Base-by-base conservation (phyloP, 1,140 invertebrate species). In the roundworm (Caenorhabditis elegans) region DNA sequence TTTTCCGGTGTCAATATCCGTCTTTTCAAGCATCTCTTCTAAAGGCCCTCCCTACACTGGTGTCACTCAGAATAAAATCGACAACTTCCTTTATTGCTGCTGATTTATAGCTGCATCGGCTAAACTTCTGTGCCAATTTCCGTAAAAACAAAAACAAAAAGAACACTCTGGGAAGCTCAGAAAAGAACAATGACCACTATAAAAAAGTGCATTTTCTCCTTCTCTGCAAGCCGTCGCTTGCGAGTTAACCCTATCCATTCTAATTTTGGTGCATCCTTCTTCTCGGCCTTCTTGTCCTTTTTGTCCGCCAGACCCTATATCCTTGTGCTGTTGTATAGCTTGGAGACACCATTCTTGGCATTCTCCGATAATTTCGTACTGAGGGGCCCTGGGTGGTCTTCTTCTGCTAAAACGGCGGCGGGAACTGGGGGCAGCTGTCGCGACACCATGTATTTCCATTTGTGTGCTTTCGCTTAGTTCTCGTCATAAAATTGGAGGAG, bases 161-260 rank as follows among this genome's bases (percentile, higher is more conserved):
- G 31, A 39, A 70, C 31, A 39, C 60, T 22, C 3, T n/a, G 15
- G 6, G 39, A 43, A 5, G 15, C 15, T 8, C 6, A 43, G 43
- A 70, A 39, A 70, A 70, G 60, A 34, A 26, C 60, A 70, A 34
- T 15, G 3, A 15, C 53, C 6, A 43, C 60, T 70, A 70, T 39
- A 31, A 70, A 36, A 70, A 39, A n/a, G 34, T 70, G 2, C 26
- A 19, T 19, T n/a, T 19, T n/a, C 53, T 34, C 4, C 28, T 19
- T 22, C n/a, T 2, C 10, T 53, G 6, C 49, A 22, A 24, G 60
- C 39, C 26, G n/a, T 70, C 60, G 36, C 60, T 70, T 70, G 34
- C 60, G 34, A 70, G 60, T 70, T 70, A 70, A 70, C 60, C 60
- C 60, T 70, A 70, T 70, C 60, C 60, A 70, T 70, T 70, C 60